Base-by-base conservation (phyloP, 2,888 invertebrate species). In the Agrotis puta region DNA sequence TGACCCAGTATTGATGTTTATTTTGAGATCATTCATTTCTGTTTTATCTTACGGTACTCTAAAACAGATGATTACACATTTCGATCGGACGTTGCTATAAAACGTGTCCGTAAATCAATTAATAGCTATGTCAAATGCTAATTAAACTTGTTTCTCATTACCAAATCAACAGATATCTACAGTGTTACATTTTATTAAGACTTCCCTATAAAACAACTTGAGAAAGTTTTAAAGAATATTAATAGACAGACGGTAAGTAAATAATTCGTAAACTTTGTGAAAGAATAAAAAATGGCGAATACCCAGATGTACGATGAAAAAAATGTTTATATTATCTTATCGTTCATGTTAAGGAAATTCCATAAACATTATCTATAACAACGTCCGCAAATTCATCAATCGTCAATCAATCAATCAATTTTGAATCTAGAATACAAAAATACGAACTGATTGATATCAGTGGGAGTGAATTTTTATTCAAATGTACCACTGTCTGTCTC, bases 101-200 rank as follows among this genome's bases (percentile, higher is more conserved):
- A 83, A 77, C 80, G 67, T 65, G 81, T 85, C 82, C 74, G 78
- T 88, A 85, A 89, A 87, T 88, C 86, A 89, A 88, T 88, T 83
- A 86, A 85, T 83, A 72, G 75, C 56, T 56, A 78, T 84, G 79
- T 84, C 86, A 79, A 84, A 88, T 85, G 85, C 76, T 82, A 87
- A 87, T 86, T 72, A 77, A 83, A 88, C 87, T 71, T 61, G 88
- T 89, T 88, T 83, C 54, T 56, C 57, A 56, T 74, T 72, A 74
- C 64, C 24, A 70, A 80, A 77, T 45, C 45, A 18, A 64, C 50
- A 48, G 39, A 71, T 43, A 2, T 54, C 20, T 22, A 20, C n/a
- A 16, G 6, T 39, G 51, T 65, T 20, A 59, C 59, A 53, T 63
- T 58, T 33, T 63, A 58, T 63, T 54, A 51, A 39, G 24, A 14